These are phyloP conservation scores for Troides oblongomaculatus DNA, from an alignment of 2,888 invertebrate genomes.

Conservation along the genomic window DNA sequence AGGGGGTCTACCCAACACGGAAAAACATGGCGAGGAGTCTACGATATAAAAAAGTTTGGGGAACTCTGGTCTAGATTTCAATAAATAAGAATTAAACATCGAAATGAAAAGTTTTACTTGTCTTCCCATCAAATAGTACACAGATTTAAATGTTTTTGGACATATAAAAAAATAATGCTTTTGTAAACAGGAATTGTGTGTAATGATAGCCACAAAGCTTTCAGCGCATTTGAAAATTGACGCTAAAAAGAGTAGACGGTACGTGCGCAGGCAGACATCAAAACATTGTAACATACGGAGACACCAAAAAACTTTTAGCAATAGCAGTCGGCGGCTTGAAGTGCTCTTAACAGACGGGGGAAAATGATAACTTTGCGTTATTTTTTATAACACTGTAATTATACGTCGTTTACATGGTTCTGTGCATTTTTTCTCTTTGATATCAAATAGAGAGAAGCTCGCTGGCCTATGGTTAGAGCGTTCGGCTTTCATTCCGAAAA, in stretches of 20 bases:
- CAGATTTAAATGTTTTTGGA: too few species aligned
- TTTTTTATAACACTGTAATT: neutral
- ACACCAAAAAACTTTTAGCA: conserved; percentile 24
- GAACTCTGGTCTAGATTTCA: too few species aligned
- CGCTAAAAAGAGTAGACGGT: conserved; percentile 10
- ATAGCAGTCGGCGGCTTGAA: conserved; percentile 11
- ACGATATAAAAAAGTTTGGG: too few species aligned
- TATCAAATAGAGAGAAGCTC: too few species aligned
- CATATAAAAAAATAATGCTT: neutral
- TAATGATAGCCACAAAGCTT: conserved; percentile 16
- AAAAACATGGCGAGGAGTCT: too few species aligned
- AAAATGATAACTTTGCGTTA: neutral
- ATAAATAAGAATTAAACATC: too few species aligned
- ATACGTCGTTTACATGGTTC: neutral
- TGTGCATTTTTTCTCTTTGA: too few species aligned
- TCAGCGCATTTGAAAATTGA: conserved; percentile 18
- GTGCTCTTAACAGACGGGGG: conserved; percentile 15
- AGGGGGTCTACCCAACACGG: too few species aligned
- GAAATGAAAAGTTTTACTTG: too few species aligned
- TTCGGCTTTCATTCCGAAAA: too few species aligned
- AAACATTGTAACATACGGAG: conserved; percentile 20
- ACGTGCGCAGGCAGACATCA: conserved; percentile 6
- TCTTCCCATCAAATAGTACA: too few species aligned
- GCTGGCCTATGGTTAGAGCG: too few species aligned
- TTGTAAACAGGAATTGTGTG: conserved; percentile 9